phyloP scores from a whole-genome alignment of 2,113 vertebrate species.

The Gobiocypris rarus region DNA sequence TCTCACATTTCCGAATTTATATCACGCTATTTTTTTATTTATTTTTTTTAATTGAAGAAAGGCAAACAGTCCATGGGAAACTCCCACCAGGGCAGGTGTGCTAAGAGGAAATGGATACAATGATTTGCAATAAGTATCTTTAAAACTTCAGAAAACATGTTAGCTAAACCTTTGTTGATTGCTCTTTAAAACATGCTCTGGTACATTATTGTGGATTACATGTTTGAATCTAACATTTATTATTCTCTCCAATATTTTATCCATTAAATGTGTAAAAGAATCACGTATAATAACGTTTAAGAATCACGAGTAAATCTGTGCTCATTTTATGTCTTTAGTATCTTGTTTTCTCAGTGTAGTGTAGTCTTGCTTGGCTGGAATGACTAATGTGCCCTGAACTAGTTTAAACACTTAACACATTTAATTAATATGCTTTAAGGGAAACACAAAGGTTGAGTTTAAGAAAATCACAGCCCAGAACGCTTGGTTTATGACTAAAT shows the following conservation, averaged over 20 bases:
- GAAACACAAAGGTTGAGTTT: background rate
- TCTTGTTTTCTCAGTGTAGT: background rate
- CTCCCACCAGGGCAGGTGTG: background rate
- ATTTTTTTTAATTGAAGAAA: background rate
- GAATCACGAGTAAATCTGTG: background rate
- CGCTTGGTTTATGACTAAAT: background rate
- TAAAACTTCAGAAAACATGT: background rate
- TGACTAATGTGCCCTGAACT: background rate
- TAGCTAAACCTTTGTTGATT: background rate
- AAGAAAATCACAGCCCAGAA: background rate
- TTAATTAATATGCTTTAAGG: background rate
- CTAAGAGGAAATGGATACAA: background rate
- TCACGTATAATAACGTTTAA: no score
- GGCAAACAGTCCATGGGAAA: background rate
- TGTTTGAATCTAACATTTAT: background rate
- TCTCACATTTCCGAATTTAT: no score
- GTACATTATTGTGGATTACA: background rate
- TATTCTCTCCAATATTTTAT: background rate
- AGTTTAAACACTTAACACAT: background rate
- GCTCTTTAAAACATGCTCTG: background rate
- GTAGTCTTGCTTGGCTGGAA: background rate
- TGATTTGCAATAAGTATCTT: background rate
- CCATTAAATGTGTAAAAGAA: no score
- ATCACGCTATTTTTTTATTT: no score
- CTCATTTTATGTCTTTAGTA: background rate